These are phyloP conservation scores for Pangasius sanitwongsei DNA, from an alignment of 2,797 vertebrate genomes.

Conservation along the genomic window DNA sequence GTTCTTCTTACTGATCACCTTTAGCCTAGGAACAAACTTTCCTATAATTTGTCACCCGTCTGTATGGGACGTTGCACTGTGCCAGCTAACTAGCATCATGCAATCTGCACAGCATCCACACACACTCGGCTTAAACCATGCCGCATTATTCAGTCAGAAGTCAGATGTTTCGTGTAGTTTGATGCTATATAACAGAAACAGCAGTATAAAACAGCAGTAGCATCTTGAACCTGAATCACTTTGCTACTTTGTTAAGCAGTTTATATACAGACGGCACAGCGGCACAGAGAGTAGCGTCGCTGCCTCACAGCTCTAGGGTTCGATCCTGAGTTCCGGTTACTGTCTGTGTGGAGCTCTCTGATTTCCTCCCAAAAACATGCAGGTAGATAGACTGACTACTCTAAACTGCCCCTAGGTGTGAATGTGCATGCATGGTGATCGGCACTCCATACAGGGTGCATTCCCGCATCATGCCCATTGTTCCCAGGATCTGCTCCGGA, in stretches of 20 bases:
- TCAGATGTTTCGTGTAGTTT: neutral
- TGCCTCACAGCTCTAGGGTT: neutral
- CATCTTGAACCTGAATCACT: neutral
- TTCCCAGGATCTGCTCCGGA: neutral
- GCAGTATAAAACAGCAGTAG: neutral
- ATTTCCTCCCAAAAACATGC: neutral
- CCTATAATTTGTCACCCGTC: too few relatives aligned
- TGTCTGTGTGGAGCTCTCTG: neutral
- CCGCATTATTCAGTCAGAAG: neutral
- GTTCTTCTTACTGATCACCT: neutral
- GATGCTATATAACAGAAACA: neutral
- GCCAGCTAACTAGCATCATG: neutral
- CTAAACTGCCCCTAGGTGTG: neutral
- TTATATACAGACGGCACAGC: neutral
- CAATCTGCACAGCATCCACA: neutral
- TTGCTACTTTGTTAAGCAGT: neutral
- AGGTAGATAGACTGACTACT: neutral
- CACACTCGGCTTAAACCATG: neutral
- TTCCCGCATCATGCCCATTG: too few relatives aligned
- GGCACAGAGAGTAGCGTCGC: neutral
- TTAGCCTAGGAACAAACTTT: neutral
- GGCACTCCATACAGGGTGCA: neutral
- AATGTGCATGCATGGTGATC: neutral
- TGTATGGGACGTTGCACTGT: neutral
- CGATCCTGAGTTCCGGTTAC: neutral